These are phyloP conservation scores for Tamandua tetradactyla DNA, from an alignment of 2,797 vertebrate species.

Conservation along the genomic window DNA sequence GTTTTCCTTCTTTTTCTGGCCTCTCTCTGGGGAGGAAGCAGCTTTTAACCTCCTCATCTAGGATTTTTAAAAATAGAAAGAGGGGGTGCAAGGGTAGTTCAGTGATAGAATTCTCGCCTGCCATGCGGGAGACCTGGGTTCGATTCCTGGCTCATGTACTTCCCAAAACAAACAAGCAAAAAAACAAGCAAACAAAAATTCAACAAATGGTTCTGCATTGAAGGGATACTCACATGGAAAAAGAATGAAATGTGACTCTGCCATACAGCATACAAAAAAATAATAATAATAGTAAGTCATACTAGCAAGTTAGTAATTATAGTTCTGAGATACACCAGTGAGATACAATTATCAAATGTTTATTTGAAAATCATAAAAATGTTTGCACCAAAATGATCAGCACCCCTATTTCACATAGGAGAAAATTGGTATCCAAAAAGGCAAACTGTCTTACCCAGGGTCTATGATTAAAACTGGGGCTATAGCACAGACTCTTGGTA, in stretches of 20 bases:
- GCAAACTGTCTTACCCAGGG: neutral
- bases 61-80: conserved; percentile 36
- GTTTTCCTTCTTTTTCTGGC: conserved; percentile 50
- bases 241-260: no score
- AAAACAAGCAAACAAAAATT: no score
- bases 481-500: neutral
- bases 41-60: conserved; percentile 41
- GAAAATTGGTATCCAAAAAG: neutral
- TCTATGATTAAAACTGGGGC: neutral
- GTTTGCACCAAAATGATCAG: neutral
- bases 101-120: no score
- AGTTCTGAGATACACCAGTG: neutral
- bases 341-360: neutral
- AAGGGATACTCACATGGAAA: no score
- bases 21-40: conserved; percentile 28
- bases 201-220: no score
- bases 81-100: no score
- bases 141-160: no score
- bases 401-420: neutral
- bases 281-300: no score
- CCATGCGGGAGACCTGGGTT: no score
- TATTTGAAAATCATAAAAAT: neutral
- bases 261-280: no score
- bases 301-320: neutral
- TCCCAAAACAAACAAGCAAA: no score